These are phyloP conservation scores for Drosophila tanythrix DNA, from an alignment of 2,888 invertebrate genomes.

Conservation along the genomic window DNA sequence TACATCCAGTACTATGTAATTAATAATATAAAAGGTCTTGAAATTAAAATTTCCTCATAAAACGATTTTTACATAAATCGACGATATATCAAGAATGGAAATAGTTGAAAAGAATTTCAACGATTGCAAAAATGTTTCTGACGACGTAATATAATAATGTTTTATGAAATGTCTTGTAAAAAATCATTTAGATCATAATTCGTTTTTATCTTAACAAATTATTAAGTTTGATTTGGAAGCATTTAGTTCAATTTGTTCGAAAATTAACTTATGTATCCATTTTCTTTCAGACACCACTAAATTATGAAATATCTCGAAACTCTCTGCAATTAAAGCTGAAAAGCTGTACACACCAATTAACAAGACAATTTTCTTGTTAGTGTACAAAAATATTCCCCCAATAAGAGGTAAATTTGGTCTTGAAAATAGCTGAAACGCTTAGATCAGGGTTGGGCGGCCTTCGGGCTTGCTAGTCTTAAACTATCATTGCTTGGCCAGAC, in stretches of 20 bases:
- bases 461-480: background rate
- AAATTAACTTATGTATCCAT: background rate
- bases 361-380: background rate
- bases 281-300: background rate
- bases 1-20: background rate
- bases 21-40: background rate
- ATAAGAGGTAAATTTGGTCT: constrained; percentile 36
- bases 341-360: background rate
- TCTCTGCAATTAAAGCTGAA: background rate
- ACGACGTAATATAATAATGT: too few species aligned
- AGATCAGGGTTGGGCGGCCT: background rate
- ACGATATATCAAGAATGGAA: background rate
- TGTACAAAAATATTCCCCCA: constrained; percentile 15
- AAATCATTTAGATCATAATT: background rate
- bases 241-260: background rate
- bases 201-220: background rate
- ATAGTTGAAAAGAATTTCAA: background rate
- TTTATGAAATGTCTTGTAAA: background rate
- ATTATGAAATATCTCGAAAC: background rate
- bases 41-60: background rate
- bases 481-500: background rate
- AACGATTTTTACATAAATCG: background rate
- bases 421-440: constrained; percentile 44
- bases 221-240: background rate
- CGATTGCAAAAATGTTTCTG: background rate